Evolutionary conservation across 1,140 invertebrate species (phyloP), one percentile per base, ranked within the genome.

Genomic region (Colletes latitarsis): DNA sequence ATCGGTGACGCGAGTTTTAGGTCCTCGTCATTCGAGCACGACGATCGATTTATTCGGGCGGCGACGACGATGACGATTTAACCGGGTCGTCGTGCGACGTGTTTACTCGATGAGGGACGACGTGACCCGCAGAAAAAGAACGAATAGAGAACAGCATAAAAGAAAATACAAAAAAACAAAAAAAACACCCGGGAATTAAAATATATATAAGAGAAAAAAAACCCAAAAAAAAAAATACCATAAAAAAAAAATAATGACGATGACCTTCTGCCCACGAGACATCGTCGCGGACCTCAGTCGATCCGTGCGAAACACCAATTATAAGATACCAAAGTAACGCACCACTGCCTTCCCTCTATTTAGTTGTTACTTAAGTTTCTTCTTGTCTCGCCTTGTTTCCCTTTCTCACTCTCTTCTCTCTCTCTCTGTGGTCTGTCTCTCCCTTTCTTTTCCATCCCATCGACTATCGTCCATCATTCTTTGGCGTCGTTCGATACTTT

Each of bases 341-440:
- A 92, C 91, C 91, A 92, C 92, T 92, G 92, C 92, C 92, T 92
- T 87, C 88, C 88, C 87, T 87, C 84, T 86, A 75, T 89, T 87
- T 79, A 84, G 83, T 90, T 85, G 72, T 84, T 81, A 81, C 57
- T 63, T 77, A 66, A 68, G 60, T 64, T 84, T 75, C 43, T 77
- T 82, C 63, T 84, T 75, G 63, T 71, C 63, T 78, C 43, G 55
- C 62, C 21, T 55, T 76, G 12, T 46, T 4, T 60, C n/a, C 8
- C 57, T 43, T 5, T 53, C 30, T 19, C 17, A 41, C 39, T 80
- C 57, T 17, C 43, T 30, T 58, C 39, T 64, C 67, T 66, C 41
- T 69, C 53, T 71, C 63, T 71, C 15, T 19, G 55, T 30, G 30
- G 30, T 41, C 5, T 55, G 41, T 66, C 39, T 77, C 4, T 69